Base-by-base conservation (phyloP, 2,113 vertebrate species). In the Bagarius yarrelli region DNA sequence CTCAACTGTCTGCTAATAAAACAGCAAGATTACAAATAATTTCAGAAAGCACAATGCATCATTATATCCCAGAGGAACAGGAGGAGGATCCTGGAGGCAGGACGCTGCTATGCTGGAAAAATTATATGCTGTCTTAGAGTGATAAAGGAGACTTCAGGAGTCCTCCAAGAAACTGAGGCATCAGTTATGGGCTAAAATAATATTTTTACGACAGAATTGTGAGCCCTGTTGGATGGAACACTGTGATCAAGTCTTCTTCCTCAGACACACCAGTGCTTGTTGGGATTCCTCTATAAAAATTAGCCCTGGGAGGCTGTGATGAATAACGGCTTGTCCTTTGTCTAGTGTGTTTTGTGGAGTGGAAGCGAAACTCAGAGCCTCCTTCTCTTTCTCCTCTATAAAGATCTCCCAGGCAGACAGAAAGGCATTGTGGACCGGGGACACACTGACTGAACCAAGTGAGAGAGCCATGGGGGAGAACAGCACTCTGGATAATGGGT, bases 391-490 rank as follows among this genome's bases (percentile, higher is more conserved):
- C 84, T 85, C 86, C 47, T 34, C 70, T 80, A 88, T 86, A 86
- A 85, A 83, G 85, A 86, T 87, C 84, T 77, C 71, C 72, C 71
- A 60, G 84, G 70, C 66, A 80, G 44, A 93, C 92, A 93, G 91
- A 76, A 34, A 27, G 55, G 55, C 89, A 87, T 93, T 93, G 91
- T 93, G 59, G 75, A 71, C 69, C 73, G 75, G 69, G 70, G 74
- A 66, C 83, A 89, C 86, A 88, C 73, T 50, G 83, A 71, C 82
- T 87, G 85, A 83, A 88, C 83, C 85, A 75, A 25, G 6, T 84
- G 69, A 79, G 72, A 88, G 81, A 80, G 83, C n/a, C 21, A 15
- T 36, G 73, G 71, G 34, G 60, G 27, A 53, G 89, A 89, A 60
- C 84, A 85, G 88, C 90, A 91, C 83, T 83, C 86, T 77, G 9